These are phyloP conservation scores for Mylabris sibirica DNA, from an alignment of 2,888 invertebrate genomes.

Conservation along the genomic window DNA sequence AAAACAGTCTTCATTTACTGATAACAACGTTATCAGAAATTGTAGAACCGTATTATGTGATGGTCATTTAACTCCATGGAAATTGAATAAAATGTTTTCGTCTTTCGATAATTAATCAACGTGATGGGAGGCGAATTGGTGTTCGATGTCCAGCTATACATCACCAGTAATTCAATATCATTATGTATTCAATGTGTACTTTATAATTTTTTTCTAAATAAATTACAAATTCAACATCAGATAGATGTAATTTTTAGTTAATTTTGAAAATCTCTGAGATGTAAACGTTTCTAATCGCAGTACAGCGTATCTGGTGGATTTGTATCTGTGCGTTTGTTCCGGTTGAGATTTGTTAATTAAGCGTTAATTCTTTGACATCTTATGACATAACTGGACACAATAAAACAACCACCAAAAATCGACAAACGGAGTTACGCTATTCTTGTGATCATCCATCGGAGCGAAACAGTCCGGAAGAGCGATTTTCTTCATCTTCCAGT, in stretches of 20 bases:
- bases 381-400: constrained; percentile 43
- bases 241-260: neutral
- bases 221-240: neutral
- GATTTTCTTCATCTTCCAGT: constrained; percentile 43
- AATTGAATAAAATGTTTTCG: neutral
- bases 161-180: neutral
- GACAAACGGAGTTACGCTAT: constrained; percentile 49
- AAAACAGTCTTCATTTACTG: neutral
- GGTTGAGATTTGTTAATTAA: neutral
- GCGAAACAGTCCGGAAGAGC: constrained; percentile 55
- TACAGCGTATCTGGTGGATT: neutral
- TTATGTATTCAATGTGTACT: neutral
- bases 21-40: neutral
- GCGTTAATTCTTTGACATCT: neutral
- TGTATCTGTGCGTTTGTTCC: constrained; percentile 1
- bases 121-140: neutral
- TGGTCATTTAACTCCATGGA: no score
- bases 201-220: neutral
- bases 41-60: neutral
- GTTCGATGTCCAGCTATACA: neutral
- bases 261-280: neutral
- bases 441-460: constrained; percentile 46
- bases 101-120: constrained; percentile 2
- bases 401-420: constrained; percentile 36
- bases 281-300: neutral